Conservation (phyloP, 2,113 vertebrate species). For the Tretioscincus oriximinensis region DNA sequence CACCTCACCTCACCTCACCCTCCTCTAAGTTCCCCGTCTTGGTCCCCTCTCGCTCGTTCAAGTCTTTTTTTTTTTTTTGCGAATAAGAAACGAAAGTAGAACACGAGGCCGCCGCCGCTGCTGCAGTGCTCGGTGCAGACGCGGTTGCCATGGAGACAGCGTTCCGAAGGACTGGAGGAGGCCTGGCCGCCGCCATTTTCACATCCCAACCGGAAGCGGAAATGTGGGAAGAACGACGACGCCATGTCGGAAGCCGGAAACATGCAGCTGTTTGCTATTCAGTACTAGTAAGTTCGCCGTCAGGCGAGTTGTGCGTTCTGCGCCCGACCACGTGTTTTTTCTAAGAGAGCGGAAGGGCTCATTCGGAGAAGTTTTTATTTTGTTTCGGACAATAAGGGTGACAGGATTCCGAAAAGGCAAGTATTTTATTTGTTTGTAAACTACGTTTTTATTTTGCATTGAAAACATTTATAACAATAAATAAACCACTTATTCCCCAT, state of each 20-base stretch:
- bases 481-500: too few relatives aligned
- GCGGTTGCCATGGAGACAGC: conserved; percentile 37
- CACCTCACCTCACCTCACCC: accelerated
- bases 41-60: background rate
- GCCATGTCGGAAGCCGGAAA: conserved; percentile 32
- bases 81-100: background rate
- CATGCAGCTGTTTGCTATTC: too few relatives aligned
- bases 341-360: accelerated
- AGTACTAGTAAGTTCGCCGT: too few relatives aligned
- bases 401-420: background rate
- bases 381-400: too few relatives aligned
- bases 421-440: background rate
- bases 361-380: too few relatives aligned
- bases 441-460: too few relatives aligned
- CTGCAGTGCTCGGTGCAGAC: background rate
- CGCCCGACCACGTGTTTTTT: background rate
- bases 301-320: too few relatives aligned
- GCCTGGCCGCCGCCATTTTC: too few relatives aligned
- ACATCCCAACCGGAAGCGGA: conserved; percentile 28
- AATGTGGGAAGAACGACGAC: background rate
- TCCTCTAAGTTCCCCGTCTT: background rate
- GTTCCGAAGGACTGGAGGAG: background rate
- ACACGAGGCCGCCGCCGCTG: background rate
- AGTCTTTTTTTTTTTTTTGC: too few relatives aligned
- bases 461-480: too few relatives aligned